Percentiles rank a stretch among this genome's conserved stretches.
Evolutionary conservation across 2,888 invertebrate genomes (phyloP).

Genomic region (Pteria penguin): DNA sequence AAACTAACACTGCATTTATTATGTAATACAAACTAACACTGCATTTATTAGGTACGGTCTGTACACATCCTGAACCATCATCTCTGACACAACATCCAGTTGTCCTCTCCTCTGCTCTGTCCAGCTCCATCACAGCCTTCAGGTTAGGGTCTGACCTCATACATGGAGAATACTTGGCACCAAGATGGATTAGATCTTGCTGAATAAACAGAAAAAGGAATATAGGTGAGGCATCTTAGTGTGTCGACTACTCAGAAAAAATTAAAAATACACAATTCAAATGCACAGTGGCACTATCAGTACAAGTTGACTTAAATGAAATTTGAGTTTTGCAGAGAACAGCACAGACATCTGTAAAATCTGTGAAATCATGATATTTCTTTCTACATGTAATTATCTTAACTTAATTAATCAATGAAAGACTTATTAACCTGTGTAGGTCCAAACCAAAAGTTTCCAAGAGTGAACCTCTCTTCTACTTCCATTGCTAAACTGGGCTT

Average conservation of each 20-base stretch:
- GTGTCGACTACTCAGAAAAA: no score
- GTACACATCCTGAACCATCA: slow-evolving; percentile 85
- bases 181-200: slow-evolving; percentile 97
- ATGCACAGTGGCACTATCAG: no score
- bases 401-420: not conserved
- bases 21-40: slow-evolving; percentile 71
- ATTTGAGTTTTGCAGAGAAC: no score
- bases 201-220: slow-evolving; percentile 62
- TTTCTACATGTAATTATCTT: no score
- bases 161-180: slow-evolving; percentile 99
- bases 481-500: slow-evolving; percentile 95
- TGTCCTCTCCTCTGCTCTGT: slow-evolving; percentile 91
- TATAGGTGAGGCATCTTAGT: no score
- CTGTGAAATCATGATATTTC: no score
- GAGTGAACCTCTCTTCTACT: slow-evolving; percentile 68
- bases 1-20: no score
- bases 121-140: slow-evolving; percentile 91
- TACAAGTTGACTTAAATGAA: no score
- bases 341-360: no score
- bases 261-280: no score
- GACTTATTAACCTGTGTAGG: slow-evolving; percentile 87
- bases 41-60: slow-evolving; percentile 68
- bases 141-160: slow-evolving; percentile 96
- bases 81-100: slow-evolving; percentile 99
- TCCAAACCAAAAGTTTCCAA: slow-evolving; percentile 98